These are phyloP conservation scores for Sardinella longiceps DNA, from an alignment of 2,797 vertebrate species.

Conservation along the genomic window DNA sequence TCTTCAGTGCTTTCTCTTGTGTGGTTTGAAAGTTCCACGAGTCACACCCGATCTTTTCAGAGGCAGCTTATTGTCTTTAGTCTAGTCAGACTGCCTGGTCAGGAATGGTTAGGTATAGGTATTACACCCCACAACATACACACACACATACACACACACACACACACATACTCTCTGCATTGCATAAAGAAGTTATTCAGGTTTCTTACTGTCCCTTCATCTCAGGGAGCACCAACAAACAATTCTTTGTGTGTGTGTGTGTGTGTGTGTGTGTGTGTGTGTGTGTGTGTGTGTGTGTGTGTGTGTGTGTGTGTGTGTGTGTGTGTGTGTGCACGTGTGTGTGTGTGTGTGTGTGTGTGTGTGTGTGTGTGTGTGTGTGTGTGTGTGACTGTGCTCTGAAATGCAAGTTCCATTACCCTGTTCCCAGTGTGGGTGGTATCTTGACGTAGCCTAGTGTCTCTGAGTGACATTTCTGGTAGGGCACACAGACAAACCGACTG, in stretches of 20 bases:
- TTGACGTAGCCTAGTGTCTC: neutral
- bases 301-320: too few species aligned
- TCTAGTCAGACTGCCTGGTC: neutral
- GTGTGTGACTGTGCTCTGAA: neutral
- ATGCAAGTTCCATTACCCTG: neutral
- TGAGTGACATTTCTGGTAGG: neutral
- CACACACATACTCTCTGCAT: neutral
- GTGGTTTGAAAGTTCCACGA: neutral
- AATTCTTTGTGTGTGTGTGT: neutral
- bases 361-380: neutral
- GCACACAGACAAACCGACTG: neutral
- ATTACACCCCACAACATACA: neutral
- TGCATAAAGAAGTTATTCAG: constrained; percentile 6
- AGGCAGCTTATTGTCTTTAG: neutral
- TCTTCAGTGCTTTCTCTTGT: neutral
- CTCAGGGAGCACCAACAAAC: neutral
- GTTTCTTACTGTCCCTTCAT: neutral
- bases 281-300: neutral
- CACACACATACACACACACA: too few species aligned
- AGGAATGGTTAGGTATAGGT: neutral
- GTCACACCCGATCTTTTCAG: neutral
- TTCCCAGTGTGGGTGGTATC: neutral
- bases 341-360: neutral
- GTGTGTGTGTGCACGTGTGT: neutral
- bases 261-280: too few species aligned